Conservation (phyloP, 2,113 vertebrate species). For the Pipra filicauda region DNA sequence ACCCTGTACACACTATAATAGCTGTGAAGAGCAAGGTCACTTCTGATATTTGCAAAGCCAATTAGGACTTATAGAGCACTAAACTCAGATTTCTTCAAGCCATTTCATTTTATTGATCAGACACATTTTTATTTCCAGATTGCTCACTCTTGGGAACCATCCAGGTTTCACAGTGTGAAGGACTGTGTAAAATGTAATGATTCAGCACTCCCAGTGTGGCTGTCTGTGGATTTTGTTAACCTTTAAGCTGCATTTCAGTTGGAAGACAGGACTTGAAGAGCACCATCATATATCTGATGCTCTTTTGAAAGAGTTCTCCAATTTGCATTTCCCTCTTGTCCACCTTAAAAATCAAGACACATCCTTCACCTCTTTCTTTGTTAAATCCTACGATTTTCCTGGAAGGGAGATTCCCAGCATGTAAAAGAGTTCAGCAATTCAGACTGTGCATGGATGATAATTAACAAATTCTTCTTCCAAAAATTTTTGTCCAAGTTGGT, state of each 20-base stretch:
- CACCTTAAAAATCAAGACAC: background rate
- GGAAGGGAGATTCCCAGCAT: background rate
- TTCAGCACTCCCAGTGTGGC: background rate
- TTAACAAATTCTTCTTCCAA: background rate
- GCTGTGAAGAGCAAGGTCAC: background rate
- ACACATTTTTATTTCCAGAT: constrained; percentile 44
- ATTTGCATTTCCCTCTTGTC: background rate
- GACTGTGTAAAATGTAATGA: constrained; percentile 45
- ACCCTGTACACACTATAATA: background rate
- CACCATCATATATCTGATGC: background rate
- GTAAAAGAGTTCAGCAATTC: background rate
- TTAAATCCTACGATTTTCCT: background rate
- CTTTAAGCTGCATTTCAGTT: background rate
- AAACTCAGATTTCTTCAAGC: constrained; percentile 39
- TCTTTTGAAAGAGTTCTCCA: background rate
- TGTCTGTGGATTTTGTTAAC: constrained; percentile 12
- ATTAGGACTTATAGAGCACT: background rate
- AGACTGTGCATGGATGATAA: background rate
- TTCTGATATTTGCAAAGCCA: constrained; percentile 1
- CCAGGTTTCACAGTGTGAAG: constrained; percentile 20
- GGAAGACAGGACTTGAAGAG: background rate
- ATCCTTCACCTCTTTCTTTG: background rate
- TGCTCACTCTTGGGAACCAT: constrained; percentile 28
- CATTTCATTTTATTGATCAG: constrained; percentile 59
- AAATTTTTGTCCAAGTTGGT: background rate